Percentiles rank a stretch among this genome's conserved stretches.
These are phyloP conservation scores for Benthosema pterotum DNA, from an alignment of 2,797 vertebrate genomes.

Conservation along the genomic window DNA sequence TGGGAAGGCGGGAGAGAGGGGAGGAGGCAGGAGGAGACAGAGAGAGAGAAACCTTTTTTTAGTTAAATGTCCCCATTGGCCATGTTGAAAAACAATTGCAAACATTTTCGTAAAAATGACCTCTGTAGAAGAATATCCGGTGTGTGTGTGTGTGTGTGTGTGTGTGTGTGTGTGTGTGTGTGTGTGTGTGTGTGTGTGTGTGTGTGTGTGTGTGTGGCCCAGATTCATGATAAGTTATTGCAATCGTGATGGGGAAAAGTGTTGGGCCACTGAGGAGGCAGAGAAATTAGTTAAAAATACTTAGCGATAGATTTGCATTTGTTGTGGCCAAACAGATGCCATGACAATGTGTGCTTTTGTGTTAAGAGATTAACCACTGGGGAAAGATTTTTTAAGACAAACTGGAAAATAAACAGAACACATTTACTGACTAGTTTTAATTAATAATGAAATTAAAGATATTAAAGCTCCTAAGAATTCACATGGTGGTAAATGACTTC, in stretches of 20 bases:
- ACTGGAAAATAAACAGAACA: constrained; percentile 18
- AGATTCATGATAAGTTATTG: neutral
- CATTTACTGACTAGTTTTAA: too few relatives aligned
- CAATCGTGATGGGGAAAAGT: constrained; percentile 6
- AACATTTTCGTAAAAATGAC: constrained; percentile 17
- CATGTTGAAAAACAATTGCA: constrained; percentile 46
- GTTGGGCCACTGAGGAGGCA: neutral
- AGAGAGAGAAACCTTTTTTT: constrained; percentile 51
- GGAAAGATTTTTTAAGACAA: constrained; percentile 67
- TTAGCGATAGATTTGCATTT: constrained; percentile 69
- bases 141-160: too few relatives aligned
- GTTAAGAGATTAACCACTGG: constrained; percentile 74
- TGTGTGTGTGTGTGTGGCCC: neutral
- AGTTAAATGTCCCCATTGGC: constrained; percentile 52
- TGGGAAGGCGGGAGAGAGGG: neutral
- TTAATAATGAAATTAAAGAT: too few relatives aligned
- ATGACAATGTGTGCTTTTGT: constrained; percentile 77
- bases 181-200: too few relatives aligned
- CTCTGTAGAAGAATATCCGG: constrained; percentile 3
- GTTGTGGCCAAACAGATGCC: constrained; percentile 69
- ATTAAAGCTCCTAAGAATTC: too few relatives aligned
- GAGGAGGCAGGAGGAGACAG: neutral
- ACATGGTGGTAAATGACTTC: too few relatives aligned
- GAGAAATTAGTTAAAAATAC: constrained; percentile 41
- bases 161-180: too few relatives aligned